These are phyloP conservation scores for Pachyramphus minor DNA, from an alignment of 2,113 vertebrate genomes.

Conservation along the genomic window DNA sequence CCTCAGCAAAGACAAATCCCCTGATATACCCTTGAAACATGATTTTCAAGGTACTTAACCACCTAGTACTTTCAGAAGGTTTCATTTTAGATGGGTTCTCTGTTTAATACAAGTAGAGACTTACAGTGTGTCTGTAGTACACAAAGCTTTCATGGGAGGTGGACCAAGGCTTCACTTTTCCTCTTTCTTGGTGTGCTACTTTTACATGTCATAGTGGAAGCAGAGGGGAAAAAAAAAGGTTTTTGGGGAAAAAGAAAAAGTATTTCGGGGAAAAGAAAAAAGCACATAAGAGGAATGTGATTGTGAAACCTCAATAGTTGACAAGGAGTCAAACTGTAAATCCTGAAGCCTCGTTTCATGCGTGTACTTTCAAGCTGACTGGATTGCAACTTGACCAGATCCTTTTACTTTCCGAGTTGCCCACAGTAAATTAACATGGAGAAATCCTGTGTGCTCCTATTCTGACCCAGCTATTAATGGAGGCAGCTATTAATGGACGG, in stretches of 20 bases:
- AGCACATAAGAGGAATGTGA: neutral
- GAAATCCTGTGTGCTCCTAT: neutral
- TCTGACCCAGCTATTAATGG: no score
- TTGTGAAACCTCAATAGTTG: neutral
- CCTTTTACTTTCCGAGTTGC: neutral
- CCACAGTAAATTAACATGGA: neutral
- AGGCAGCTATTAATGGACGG: conserved; percentile 4
- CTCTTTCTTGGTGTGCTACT: neutral
- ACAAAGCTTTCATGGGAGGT: neutral
- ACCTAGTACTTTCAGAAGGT: conserved; percentile 18
- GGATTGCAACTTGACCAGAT: neutral
- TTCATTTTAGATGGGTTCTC: conserved; percentile 13
- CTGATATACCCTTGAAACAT: conserved; percentile 28
- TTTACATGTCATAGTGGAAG: neutral
- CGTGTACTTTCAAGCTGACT: neutral
- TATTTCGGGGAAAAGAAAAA: no score
- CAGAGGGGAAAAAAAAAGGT: neutral
- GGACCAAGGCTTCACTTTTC: neutral
- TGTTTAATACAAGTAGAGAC: neutral
- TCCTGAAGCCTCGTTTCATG: neutral
- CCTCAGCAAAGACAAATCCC: conserved; percentile 39
- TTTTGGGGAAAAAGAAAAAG: no score
- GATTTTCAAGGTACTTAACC: conserved; percentile 49
- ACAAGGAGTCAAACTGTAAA: neutral
- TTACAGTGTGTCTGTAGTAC: neutral